A percentile compares a stretch with the other conserved stretches of the same genome.
Conservation (phyloP, 2,797 vertebrate species). For the Pantherophis alleghaniensis region DNA sequence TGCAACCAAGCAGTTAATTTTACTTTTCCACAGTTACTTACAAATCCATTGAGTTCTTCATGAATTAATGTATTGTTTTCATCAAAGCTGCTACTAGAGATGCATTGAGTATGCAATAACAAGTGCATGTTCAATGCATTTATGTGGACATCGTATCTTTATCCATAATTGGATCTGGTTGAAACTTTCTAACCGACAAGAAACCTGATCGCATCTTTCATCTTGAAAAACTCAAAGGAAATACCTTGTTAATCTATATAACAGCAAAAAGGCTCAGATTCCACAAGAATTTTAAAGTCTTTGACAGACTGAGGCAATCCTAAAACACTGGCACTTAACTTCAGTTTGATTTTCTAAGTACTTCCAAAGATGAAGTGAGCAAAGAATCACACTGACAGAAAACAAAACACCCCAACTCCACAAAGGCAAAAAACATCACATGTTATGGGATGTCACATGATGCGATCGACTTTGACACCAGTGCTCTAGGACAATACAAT, state of each 20-base stretch:
- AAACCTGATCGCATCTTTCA: neutral
- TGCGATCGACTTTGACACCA: too few relatives aligned
- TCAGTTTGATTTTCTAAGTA: neutral
- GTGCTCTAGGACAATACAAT: neutral
- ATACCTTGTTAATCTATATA: neutral
- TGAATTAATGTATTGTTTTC: neutral
- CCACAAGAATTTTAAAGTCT: neutral
- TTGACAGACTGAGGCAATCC: neutral
- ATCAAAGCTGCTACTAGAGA: neutral
- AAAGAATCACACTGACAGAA: neutral
- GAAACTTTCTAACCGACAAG: neutral
- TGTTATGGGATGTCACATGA: too few relatives aligned
- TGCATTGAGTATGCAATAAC: neutral
- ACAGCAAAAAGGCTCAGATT: neutral
- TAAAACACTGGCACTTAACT: neutral
- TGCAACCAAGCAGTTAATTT: neutral
- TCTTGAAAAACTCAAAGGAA: neutral
- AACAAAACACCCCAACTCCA: neutral
- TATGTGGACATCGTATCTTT: neutral
- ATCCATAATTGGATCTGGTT: neutral
- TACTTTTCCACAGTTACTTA: conserved; percentile 12
- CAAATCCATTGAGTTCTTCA: neutral
- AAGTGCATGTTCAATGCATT: neutral
- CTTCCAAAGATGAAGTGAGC: neutral
- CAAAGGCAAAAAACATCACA: too few relatives aligned